Base-by-base conservation (phyloP, 2,113 vertebrate genomes). In the Lichenostomus cassidix region DNA sequence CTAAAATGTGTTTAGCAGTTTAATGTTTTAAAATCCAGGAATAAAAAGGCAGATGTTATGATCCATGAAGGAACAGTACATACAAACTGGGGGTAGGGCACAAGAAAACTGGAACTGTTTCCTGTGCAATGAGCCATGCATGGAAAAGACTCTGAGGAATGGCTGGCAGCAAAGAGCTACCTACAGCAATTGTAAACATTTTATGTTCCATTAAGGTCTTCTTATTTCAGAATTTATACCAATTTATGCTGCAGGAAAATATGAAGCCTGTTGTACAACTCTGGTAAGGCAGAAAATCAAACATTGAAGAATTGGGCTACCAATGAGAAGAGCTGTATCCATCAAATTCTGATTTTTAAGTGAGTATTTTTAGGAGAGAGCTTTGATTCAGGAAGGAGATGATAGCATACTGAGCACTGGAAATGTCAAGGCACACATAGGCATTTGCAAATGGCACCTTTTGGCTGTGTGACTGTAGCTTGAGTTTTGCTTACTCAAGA, bases 1-100 rank as follows among this genome's bases (percentile, higher is more conserved):
- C 21, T 69, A 49, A 96, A 91, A 97, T 67, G 53, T 79, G 14
- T 93, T 93, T 71, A 92, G 58, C n/a, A 55, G 88, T 60, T 74
- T 71, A 22, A 7, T 89, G 41, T 59, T 92, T 93, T 88, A 83
- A 87, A 77, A 71, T 87, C 29, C 46, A 10, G 27, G 83, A 83
- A 58, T 82, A 73, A 95, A 95, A 91, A 49, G 17, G 28, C 25
- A 52, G 28, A 33, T 81, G 37, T 87, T 88, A 82, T 37, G 44
- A 68, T 75, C 55, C 68, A 8, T 33, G 82, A 91, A 74, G 63
- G 58, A 92, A 17, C 8, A 68, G n/a, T 71, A 68, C 53, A 12
- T 65, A n/a, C 42, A 58, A 84, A 53, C 7, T n/a, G 68, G 29
- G 52, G 46, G 35, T 31, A 29, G n/a, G 55, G 52, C 25, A 5